Evolutionary conservation across 2,797 vertebrate species (phyloP).

Genomic region (Sparus aurata): DNA sequence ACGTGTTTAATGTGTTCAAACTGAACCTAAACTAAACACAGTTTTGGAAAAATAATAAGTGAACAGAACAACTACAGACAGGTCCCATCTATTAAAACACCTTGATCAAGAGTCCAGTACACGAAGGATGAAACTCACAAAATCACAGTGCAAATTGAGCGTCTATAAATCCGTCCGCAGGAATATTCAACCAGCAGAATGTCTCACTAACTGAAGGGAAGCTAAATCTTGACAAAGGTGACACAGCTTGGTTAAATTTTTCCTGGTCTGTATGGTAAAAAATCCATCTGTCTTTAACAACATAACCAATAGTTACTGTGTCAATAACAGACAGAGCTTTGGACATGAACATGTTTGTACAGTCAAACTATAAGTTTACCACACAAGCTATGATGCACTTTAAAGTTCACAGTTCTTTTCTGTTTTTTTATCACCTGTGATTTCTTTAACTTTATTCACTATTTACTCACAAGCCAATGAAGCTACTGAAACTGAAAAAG

Average conservation of each 20-base stretch:
- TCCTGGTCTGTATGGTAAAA: background rate
- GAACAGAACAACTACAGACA: no score
- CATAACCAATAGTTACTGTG: no score
- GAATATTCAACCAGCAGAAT: background rate
- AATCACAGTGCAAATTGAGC: no score
- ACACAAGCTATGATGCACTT: background rate
- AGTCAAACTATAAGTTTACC: background rate
- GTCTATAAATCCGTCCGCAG: no score
- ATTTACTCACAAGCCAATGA: background rate
- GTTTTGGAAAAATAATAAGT: no score
- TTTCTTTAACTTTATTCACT: background rate
- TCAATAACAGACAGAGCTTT: background rate
- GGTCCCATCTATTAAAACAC: no score
- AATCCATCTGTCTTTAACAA: background rate
- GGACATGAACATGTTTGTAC: background rate
- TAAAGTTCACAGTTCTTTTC: background rate
- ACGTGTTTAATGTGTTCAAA: no score
- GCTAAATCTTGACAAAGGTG: background rate
- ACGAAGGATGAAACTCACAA: no score
- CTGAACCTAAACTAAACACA: no score
- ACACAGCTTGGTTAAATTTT: background rate
- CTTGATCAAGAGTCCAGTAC: no score
- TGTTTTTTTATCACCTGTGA: background rate
- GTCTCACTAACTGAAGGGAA: background rate
- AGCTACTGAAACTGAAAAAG: background rate